Conservation (phyloP, 2,797 vertebrate species). For the Tiaroga cobitis region DNA sequence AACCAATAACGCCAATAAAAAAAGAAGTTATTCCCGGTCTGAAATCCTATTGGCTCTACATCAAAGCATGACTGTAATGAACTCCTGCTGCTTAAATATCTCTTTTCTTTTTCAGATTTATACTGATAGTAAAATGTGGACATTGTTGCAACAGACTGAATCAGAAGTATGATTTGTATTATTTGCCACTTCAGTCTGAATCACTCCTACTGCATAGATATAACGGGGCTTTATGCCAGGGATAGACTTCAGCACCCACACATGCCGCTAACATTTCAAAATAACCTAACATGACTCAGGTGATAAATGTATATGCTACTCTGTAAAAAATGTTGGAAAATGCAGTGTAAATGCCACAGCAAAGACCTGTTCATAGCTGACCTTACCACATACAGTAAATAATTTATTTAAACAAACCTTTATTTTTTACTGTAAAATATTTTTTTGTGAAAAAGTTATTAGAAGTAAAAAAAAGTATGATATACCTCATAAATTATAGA, state of each 20-base stretch:
- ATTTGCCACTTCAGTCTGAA: conserved; percentile 64
- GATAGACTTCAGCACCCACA: conserved; percentile 30
- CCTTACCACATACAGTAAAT: neutral
- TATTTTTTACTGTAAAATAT: neutral
- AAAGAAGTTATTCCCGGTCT: neutral
- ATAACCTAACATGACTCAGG: conserved; percentile 15
- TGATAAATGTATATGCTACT: neutral
- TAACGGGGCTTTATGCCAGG: conserved; percentile 46
- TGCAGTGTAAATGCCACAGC: neutral
- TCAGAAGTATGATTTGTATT: conserved; percentile 53
- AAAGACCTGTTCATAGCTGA: neutral
- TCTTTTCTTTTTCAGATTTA: conserved; percentile 58
- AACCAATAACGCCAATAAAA: conserved; percentile 3
- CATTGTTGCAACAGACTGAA: conserved; percentile 62
- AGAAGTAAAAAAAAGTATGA: neutral
- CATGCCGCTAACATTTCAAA: neutral
- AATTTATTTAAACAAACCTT: too few relatives aligned
- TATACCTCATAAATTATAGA: neutral
- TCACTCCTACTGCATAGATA: conserved; percentile 64
- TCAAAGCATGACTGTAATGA: conserved; percentile 57
- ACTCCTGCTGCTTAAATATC: conserved; percentile 62
- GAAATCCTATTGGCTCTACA: conserved; percentile 57
- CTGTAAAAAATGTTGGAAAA: neutral
- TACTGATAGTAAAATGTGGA: conserved; percentile 68
- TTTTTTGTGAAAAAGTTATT: neutral